These are phyloP conservation scores for Ploceus nigricollis DNA, from an alignment of 2,113 vertebrate genomes.

Conservation along the genomic window DNA sequence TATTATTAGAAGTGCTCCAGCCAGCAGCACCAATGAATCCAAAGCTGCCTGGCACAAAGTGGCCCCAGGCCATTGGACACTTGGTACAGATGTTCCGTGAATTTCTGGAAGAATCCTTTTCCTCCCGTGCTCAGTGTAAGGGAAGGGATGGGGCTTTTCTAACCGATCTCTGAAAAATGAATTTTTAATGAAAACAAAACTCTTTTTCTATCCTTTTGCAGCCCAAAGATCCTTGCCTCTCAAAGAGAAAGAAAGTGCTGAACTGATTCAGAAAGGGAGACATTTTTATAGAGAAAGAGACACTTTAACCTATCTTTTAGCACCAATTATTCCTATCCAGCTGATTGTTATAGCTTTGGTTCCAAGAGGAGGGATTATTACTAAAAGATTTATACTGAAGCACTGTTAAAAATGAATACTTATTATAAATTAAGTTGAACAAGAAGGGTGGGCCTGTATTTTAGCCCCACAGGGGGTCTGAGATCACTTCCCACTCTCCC, in stretches of 20 bases:
- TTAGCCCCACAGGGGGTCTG: not conserved
- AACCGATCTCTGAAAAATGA: not conserved
- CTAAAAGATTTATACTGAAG: not conserved
- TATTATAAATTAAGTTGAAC: not conserved
- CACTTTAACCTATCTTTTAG: not conserved
- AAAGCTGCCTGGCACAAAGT: not conserved
- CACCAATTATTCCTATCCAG: not conserved
- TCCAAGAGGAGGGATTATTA: not conserved
- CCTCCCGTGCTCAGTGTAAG: not conserved
- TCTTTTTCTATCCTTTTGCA: not conserved
- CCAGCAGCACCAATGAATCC: conserved; percentile 2
- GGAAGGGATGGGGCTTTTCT: not conserved
- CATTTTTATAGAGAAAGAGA: not conserved
- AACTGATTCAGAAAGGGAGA: not conserved
- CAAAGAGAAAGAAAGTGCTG: not conserved
- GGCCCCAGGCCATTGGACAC: conserved; percentile 5
- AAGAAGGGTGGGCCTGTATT: not conserved
- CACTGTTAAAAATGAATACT: not conserved
- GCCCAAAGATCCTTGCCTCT: not conserved
- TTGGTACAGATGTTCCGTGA: not conserved
- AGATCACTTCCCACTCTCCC: not conserved
- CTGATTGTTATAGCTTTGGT: not conserved
- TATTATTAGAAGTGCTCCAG: not conserved
- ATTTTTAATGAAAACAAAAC: conserved; percentile 29
- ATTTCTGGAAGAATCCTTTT: not conserved